Conservation (phyloP, 2,797 vertebrate species). For the Hydrolagus colliei region DNA sequence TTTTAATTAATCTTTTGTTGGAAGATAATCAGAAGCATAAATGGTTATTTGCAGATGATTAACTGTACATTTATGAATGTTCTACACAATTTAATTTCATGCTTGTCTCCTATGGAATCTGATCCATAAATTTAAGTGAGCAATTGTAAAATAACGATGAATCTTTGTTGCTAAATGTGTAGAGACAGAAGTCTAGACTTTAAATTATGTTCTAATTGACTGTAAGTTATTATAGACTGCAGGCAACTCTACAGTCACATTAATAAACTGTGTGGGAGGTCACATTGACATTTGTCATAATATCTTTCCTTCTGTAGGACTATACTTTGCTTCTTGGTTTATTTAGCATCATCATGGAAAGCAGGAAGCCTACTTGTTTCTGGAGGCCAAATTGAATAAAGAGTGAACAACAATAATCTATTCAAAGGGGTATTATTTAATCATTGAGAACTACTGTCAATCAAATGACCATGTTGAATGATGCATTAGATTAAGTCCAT, state of each 20-base stretch:
- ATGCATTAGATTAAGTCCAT: too few species aligned
- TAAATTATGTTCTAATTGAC: slow-evolving; percentile 8
- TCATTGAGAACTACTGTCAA: not conserved
- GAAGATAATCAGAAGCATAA: slow-evolving; percentile 48
- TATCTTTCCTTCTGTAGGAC: not conserved
- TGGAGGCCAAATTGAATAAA: not conserved
- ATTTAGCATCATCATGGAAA: not conserved
- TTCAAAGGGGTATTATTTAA: not conserved
- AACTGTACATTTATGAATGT: slow-evolving; percentile 48
- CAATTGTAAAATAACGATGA: slow-evolving; percentile 5
- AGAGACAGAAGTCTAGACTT: slow-evolving; percentile 26
- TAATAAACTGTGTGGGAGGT: not conserved
- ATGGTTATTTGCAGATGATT: slow-evolving; percentile 49
- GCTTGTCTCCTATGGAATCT: slow-evolving; percentile 57
- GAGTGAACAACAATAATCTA: not conserved
- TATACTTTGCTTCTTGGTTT: not conserved
- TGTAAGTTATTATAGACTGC: not conserved
- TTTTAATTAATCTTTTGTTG: slow-evolving; percentile 51
- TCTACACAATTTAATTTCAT: slow-evolving; percentile 61
- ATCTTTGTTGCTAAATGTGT: not conserved
- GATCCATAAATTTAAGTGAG: slow-evolving; percentile 51
- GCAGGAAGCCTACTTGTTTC: not conserved
- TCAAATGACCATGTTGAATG: not conserved
- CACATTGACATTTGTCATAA: not conserved
- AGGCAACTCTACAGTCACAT: not conserved